These are phyloP conservation scores for Drosophila novamexicana DNA, from an alignment of 1,140 invertebrate species.

Conservation along the genomic window DNA sequence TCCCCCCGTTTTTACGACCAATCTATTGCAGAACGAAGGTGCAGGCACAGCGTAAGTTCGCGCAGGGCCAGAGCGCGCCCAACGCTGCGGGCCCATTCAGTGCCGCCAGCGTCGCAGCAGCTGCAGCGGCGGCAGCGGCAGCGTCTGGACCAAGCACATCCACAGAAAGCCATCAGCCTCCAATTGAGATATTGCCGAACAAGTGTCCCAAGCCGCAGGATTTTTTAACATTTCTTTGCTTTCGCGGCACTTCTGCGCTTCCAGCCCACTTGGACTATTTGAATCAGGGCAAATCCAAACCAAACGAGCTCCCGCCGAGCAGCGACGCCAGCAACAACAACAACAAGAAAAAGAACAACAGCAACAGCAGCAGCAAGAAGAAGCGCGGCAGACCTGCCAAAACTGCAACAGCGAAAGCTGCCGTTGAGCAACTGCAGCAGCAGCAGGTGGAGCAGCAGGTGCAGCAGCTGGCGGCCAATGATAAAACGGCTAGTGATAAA, in stretches of 20 bases:
- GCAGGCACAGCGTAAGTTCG: constrained; percentile 96
- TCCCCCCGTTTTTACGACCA: neutral
- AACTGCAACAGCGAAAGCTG: constrained; percentile 15
- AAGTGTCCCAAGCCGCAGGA: constrained; percentile 94
- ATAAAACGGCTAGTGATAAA: constrained; percentile 65
- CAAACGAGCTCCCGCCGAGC: constrained; percentile 39
- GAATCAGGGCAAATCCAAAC: constrained; percentile 85
- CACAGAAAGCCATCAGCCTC: constrained; percentile 83
- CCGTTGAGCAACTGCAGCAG: constrained; percentile 13
- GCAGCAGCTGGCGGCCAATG: constrained; percentile 1
- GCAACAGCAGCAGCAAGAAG: constrained; percentile 48
- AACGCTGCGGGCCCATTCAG: constrained; percentile 64
- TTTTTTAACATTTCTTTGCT: constrained; percentile 95
- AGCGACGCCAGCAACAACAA: constrained; percentile 27
- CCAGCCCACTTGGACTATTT: constrained; percentile 91
- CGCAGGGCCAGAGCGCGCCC: constrained; percentile 89
- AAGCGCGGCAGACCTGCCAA: constrained; percentile 71
- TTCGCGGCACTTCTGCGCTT: constrained; percentile 91
- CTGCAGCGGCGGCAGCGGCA: constrained; percentile 70
- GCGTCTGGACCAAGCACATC: constrained; percentile 85
- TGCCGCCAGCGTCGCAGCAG: constrained; percentile 42
- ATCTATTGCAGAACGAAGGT: constrained; percentile 88
- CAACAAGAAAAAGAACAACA: constrained; percentile 48
- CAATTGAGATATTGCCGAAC: constrained; percentile 87
- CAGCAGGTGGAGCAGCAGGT: constrained; percentile 10